A percentile compares a stretch with the other conserved stretches of the same genome.
Conservation (phyloP, 2,113 vertebrate genomes). For the Cavia porcellus region DNA sequence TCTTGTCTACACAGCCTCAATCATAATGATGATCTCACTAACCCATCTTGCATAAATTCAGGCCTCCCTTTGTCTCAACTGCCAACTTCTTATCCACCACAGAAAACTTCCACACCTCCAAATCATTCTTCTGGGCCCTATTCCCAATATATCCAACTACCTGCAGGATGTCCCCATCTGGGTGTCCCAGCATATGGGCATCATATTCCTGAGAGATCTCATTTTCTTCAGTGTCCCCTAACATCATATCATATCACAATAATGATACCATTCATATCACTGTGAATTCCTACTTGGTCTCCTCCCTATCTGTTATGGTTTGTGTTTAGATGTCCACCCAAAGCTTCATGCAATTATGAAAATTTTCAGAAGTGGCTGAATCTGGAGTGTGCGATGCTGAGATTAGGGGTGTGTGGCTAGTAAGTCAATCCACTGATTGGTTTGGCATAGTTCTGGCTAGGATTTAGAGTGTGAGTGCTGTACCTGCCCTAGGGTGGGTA, state of each 20-base stretch:
- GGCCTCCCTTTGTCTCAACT: neutral
- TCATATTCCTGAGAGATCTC: neutral
- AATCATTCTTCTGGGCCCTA: neutral
- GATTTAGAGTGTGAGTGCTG: too few species aligned
- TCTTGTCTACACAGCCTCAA: neutral
- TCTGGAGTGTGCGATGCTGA: too few species aligned
- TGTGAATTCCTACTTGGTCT: neutral
- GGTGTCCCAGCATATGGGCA: neutral
- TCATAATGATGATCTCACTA: neutral
- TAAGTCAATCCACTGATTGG: too few species aligned
- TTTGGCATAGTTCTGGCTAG: too few species aligned
- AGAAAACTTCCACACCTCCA: neutral
- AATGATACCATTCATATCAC: neutral
- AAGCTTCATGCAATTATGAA: too few species aligned
- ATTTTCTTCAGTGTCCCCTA: neutral
- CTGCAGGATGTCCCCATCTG: too few species aligned
- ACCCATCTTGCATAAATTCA: neutral
- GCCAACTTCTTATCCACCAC: neutral
- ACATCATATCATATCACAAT: too few species aligned
- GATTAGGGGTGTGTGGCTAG: too few species aligned
- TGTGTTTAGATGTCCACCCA: too few species aligned
- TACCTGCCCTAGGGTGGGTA: too few species aligned
- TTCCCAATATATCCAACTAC: neutral
- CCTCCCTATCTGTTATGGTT: neutral
- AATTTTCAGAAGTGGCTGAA: too few species aligned